These are phyloP conservation scores for Sisyra terminalis DNA, from an alignment of 2,888 invertebrate genomes.

Conservation along the genomic window DNA sequence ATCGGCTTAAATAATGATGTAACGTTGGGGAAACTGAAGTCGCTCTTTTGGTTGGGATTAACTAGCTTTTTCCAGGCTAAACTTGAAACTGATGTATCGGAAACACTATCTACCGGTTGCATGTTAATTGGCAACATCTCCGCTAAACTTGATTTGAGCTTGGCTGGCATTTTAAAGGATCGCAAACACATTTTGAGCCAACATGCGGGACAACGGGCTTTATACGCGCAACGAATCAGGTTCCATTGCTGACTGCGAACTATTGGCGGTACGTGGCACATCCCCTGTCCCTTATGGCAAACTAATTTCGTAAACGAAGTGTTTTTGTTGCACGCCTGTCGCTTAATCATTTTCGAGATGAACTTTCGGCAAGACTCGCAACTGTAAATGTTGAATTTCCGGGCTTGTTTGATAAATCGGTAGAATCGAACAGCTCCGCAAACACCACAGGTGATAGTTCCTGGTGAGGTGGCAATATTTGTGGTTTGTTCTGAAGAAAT, in stretches of 20 bases:
- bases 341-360: conserved; percentile 64
- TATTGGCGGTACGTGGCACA: conserved; percentile 54
- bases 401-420: conserved; percentile 60
- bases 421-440: conserved; percentile 62
- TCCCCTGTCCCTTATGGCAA: conserved; percentile 53
- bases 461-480: conserved; percentile 35
- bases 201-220: conserved; percentile 68
- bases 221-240: conserved; percentile 47
- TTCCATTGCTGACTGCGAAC: conserved; percentile 56
- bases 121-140: conserved; percentile 52
- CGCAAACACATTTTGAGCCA: conserved; percentile 75
- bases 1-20: neutral
- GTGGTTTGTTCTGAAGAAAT: conserved; percentile 14
- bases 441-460: conserved; percentile 58
- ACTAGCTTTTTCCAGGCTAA: neutral
- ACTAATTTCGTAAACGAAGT: conserved; percentile 35
- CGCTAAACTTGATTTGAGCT: conserved; percentile 46
- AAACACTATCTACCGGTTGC: conserved; percentile 17
- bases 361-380: conserved; percentile 80
- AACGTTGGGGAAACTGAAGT: neutral
- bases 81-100: neutral
- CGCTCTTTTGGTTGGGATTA: neutral
- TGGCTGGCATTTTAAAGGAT: conserved; percentile 59
- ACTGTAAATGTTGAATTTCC: conserved; percentile 69
- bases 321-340: conserved; percentile 40